A percentile compares a stretch with the other conserved stretches of the same genome.
Conservation (phyloP, 2,888 invertebrate genomes). For the Acrocyrtus sp. region DNA sequence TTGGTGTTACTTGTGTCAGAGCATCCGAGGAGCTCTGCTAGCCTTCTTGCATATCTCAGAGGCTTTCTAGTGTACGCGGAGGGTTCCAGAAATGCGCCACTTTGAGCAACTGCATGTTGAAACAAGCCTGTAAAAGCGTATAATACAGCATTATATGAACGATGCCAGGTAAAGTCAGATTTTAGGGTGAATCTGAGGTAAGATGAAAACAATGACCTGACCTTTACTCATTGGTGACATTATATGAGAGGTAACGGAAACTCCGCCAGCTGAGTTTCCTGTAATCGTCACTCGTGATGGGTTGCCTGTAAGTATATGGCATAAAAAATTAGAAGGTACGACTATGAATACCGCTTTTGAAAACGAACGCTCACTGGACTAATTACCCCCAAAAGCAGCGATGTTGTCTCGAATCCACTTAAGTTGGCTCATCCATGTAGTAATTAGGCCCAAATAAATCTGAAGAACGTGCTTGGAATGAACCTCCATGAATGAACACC, state of each 20-base stretch:
- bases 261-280: slow-evolving; percentile 21
- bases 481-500: slow-evolving; percentile 51
- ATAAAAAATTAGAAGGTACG: too few species aligned
- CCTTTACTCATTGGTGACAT: slow-evolving; percentile 43
- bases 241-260: slow-evolving; percentile 17
- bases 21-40: slow-evolving; percentile 26
- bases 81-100: slow-evolving; percentile 35
- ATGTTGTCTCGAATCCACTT: slow-evolving; percentile 14
- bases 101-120: slow-evolving; percentile 33
- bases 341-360: too few species aligned
- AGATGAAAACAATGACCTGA: too few species aligned
- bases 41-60: slow-evolving; percentile 26
- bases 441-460: slow-evolving; percentile 48
- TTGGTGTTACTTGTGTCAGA: slow-evolving; percentile 1
- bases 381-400: too few species aligned
- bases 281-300: slow-evolving; percentile 1
- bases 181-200: too few species aligned
- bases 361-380: too few species aligned
- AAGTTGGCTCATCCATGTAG: too few species aligned
- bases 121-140: too few species aligned
- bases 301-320: too few species aligned
- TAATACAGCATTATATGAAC: too few species aligned
- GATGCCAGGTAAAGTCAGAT: too few species aligned
- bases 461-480: slow-evolving; percentile 28
- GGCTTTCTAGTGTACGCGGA: slow-evolving; percentile 38